These are phyloP conservation scores for Congeria kusceri DNA, from an alignment of 2,888 invertebrate genomes.

Conservation along the genomic window DNA sequence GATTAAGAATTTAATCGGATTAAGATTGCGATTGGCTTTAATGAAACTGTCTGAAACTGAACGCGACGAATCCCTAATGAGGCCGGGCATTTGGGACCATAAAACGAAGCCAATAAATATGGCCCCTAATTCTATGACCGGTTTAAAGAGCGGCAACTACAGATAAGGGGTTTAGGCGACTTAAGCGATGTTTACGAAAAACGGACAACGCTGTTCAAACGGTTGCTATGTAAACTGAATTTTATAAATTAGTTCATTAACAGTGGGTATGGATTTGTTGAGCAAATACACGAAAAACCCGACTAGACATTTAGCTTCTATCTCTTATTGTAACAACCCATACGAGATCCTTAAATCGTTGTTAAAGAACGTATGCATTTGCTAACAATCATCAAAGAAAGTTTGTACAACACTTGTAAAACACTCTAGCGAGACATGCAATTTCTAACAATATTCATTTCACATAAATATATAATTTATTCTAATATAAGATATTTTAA, in stretches of 20 bases:
- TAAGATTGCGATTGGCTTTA: neutral
- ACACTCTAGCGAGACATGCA: too few relatives aligned
- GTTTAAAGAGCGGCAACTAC: constrained; percentile 26
- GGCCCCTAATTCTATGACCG: constrained; percentile 22
- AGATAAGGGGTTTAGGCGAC: constrained; percentile 34
- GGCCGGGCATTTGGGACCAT: constrained; percentile 32
- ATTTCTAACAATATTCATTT: too few relatives aligned
- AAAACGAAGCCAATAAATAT: constrained; percentile 55
- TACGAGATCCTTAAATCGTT: too few relatives aligned
- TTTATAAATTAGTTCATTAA: constrained; percentile 43
- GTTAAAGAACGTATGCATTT: too few relatives aligned
- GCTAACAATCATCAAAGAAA: too few relatives aligned
- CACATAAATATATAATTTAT: too few relatives aligned
- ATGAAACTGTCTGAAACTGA: neutral
- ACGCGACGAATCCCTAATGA: neutral
- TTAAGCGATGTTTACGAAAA: constrained; percentile 21
- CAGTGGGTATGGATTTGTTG: neutral
- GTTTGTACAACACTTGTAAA: too few relatives aligned
- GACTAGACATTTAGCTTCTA: too few relatives aligned
- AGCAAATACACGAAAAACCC: neutral
- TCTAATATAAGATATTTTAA: too few relatives aligned
- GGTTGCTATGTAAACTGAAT: constrained; percentile 51
- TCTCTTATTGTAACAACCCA: too few relatives aligned
- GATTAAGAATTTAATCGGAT: neutral
- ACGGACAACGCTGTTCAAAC: constrained; percentile 37